A percentile compares a stretch with the other conserved stretches of the same genome.
phyloP scores from a whole-genome alignment of 1,140 invertebrate species.

The Lucilia sericata region DNA sequence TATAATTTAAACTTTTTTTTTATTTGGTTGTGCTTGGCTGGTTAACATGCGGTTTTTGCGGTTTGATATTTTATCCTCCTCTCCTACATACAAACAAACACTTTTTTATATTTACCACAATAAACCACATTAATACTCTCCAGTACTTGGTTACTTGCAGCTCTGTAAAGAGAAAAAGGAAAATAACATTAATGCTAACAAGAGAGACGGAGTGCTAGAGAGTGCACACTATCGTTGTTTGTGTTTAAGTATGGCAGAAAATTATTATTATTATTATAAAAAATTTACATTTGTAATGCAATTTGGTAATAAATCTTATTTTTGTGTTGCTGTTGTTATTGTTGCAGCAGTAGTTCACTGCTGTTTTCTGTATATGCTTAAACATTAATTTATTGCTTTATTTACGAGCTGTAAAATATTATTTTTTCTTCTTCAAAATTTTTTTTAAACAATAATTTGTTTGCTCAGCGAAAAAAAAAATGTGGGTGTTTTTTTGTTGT shows the following conservation, averaged over 20 bases:
- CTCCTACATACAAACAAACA: background rate
- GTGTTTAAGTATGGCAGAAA: background rate
- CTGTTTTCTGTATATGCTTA: conserved; percentile 19
- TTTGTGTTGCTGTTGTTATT: conserved; percentile 1
- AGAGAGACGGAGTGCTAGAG: background rate
- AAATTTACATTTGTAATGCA: conserved; percentile 35
- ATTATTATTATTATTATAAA: conserved; percentile 8
- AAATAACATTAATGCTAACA: background rate
- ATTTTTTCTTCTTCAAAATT: background rate
- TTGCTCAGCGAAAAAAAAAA: background rate
- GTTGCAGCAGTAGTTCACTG: conserved; percentile 44
- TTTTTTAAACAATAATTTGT: conserved; percentile 22
- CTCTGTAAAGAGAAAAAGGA: conserved; percentile 25
- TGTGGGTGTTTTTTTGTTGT: background rate
- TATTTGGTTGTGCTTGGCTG: conserved; percentile 34
- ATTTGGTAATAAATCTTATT: conserved; percentile 45
- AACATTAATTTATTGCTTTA: conserved; percentile 43
- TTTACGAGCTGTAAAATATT: conserved; percentile 41
- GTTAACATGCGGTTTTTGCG: conserved; percentile 46
- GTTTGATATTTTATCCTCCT: conserved; percentile 14
- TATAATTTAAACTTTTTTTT: conserved; percentile 5
- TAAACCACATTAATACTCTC: background rate
- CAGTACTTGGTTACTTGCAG: background rate
- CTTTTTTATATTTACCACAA: background rate
- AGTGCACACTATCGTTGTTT: background rate